Percentiles rank a stretch among this genome's conserved stretches.
Evolutionary conservation across 2,113 vertebrate genomes (phyloP).

Genomic region (Phyllopteryx taeniolatus): DNA sequence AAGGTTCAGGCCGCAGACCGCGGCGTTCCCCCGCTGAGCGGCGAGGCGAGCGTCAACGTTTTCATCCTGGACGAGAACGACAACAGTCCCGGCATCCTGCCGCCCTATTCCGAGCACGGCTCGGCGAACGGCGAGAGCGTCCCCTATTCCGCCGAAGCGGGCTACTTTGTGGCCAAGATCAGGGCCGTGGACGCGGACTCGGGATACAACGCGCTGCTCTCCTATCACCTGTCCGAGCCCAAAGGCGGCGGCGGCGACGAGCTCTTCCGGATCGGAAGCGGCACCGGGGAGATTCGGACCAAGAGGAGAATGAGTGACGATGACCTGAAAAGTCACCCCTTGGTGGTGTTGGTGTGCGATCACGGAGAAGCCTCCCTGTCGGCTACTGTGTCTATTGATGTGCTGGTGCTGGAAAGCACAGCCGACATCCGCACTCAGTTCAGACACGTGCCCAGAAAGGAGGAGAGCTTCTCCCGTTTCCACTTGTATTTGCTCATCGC

Average conservation of each 20-base stretch:
- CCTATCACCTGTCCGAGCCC: slow-evolving; percentile 49
- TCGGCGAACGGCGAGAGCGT: slow-evolving; percentile 45
- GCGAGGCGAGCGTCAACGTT: slow-evolving; percentile 47
- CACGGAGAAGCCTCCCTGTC: slow-evolving; percentile 54
- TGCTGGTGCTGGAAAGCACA: slow-evolving; percentile 50
- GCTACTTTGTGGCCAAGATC: slow-evolving; percentile 60
- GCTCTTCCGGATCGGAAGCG: slow-evolving; percentile 58
- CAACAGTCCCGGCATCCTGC: slow-evolving; percentile 36
- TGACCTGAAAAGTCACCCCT: slow-evolving; percentile 56
- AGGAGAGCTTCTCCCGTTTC: slow-evolving; percentile 50
- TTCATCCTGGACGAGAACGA: slow-evolving; percentile 52
- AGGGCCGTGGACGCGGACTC: slow-evolving; percentile 60
- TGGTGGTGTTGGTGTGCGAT: slow-evolving; percentile 54
- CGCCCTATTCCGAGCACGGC: slow-evolving; percentile 40
- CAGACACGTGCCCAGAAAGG: slow-evolving; percentile 49
- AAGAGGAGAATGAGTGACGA: slow-evolving; percentile 62
- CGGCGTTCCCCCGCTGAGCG: slow-evolving; percentile 61
- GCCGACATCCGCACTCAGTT: slow-evolving; percentile 52
- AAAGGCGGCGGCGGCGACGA: slow-evolving; percentile 58
- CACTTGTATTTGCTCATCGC: slow-evolving; percentile 55
- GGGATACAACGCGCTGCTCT: slow-evolving; percentile 60
- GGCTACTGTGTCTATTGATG: slow-evolving; percentile 59
- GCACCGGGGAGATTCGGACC: slow-evolving; percentile 55
- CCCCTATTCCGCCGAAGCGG: slow-evolving; percentile 47
- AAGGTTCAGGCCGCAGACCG: slow-evolving; percentile 65